phyloP scores from a whole-genome alignment of 2,113 vertebrate genomes.

The Catharus bicknelli region DNA sequence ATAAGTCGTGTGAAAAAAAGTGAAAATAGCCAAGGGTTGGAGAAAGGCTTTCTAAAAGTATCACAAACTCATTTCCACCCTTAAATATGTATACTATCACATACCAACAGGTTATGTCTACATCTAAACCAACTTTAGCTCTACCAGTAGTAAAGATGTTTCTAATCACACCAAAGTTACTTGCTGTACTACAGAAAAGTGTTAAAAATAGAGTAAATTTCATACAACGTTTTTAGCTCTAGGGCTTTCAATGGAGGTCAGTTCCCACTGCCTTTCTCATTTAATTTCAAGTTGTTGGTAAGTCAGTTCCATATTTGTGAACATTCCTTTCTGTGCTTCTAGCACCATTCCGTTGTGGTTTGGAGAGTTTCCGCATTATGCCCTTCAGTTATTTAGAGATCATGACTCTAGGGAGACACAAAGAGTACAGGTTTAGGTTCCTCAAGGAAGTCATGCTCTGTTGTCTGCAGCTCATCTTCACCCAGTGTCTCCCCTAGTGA shows the following conservation, averaged over 20 bases:
- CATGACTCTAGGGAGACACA: not conserved
- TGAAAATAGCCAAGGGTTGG: not conserved
- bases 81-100: not conserved
- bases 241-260: not conserved
- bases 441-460: not conserved
- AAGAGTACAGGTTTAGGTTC: not conserved
- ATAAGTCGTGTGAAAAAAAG: not conserved
- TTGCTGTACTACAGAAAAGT: not conserved
- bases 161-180: not conserved
- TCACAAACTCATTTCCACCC: not conserved
- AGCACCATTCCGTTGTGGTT: not conserved
- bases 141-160: not conserved
- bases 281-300: not conserved
- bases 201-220: not conserved
- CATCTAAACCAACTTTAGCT: not conserved
- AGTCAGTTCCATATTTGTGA: not conserved
- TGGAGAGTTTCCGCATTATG: not conserved
- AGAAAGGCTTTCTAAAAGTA: not conserved
- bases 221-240: not conserved
- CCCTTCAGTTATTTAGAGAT: not conserved
- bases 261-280: not conserved
- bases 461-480: not conserved
- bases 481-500: not conserved
- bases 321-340: not conserved
- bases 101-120: not conserved